Conservation (phyloP, 2,888 invertebrate species). For the Pogonocherus hispidulus region DNA sequence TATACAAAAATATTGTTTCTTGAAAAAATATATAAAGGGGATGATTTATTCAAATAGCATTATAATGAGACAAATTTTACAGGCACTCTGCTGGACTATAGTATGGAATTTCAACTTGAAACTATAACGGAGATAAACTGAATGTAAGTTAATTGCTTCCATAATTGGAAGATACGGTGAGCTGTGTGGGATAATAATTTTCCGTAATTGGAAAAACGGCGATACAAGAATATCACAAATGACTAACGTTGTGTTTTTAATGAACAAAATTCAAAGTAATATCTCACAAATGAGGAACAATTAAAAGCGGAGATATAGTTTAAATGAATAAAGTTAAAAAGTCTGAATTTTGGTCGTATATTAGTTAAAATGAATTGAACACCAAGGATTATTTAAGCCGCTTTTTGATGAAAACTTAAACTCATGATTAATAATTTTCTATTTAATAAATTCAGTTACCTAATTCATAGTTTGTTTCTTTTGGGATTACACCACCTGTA, state of each 20-base stretch:
- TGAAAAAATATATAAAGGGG: not conserved
- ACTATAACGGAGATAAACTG: slow-evolving; percentile 25
- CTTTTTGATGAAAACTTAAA: too few species aligned
- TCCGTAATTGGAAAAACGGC: slow-evolving; percentile 31
- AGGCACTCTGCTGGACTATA: not conserved
- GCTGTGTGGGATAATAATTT: slow-evolving; percentile 23
- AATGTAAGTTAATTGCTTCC: slow-evolving; percentile 29
- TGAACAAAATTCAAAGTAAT: slow-evolving; percentile 22
- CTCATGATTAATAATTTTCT: too few species aligned
- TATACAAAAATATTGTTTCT: too few species aligned
- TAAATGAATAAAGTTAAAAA: slow-evolving; percentile 13
- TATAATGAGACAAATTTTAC: not conserved
- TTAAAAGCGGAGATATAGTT: slow-evolving; percentile 11
- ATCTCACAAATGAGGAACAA: slow-evolving; percentile 6
- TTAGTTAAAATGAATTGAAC: too few species aligned
- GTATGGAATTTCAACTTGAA: slow-evolving; percentile 18
- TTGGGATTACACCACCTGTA: too few species aligned
- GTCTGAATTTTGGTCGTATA: not conserved
- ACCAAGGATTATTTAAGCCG: too few species aligned
- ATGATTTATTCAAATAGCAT: not conserved
- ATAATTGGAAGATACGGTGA: slow-evolving; percentile 30
- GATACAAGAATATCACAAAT: slow-evolving; percentile 24
- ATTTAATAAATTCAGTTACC: too few species aligned
- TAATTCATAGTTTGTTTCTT: too few species aligned
- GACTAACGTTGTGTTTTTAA: slow-evolving; percentile 20